A percentile compares a stretch with the other conserved stretches of the same genome.
Evolutionary conservation across 2,797 vertebrate genomes (phyloP).

Genomic region (Leucoraja ocellata): DNA sequence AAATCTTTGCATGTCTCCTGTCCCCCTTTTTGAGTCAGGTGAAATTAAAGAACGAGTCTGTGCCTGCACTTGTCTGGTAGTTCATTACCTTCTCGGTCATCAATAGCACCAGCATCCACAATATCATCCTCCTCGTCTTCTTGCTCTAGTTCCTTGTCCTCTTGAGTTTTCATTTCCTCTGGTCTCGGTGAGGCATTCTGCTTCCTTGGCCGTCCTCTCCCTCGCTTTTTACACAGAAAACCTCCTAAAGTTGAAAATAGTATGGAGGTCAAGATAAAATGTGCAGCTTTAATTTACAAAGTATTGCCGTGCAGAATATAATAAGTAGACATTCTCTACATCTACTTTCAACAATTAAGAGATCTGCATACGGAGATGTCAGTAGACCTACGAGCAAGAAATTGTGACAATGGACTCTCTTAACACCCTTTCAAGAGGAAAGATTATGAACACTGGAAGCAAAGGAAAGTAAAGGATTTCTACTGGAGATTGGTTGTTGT

Average conservation of each 20-base stretch:
- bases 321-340: neutral
- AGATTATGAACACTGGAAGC: neutral
- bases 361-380: neutral
- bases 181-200: conserved; percentile 52
- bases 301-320: neutral
- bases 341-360: neutral
- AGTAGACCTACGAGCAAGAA: neutral
- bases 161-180: conserved; percentile 53
- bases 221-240: conserved; percentile 56
- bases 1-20: neutral
- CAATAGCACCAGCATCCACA: conserved; percentile 88
- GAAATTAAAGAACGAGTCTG: neutral
- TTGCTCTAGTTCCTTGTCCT: conserved; percentile 51
- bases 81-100: conserved; percentile 77
- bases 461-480: neutral
- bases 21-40: neutral
- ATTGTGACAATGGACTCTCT: neutral
- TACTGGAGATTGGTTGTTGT: neutral
- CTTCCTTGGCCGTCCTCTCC: conserved; percentile 65
- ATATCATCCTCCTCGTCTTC: conserved; percentile 86
- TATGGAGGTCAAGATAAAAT: neutral
- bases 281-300: neutral
- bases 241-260: neutral
- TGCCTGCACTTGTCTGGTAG: too few species aligned
- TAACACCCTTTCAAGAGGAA: neutral